Base-by-base conservation (phyloP, 2,888 invertebrate genomes). In the Gibbula magus region DNA sequence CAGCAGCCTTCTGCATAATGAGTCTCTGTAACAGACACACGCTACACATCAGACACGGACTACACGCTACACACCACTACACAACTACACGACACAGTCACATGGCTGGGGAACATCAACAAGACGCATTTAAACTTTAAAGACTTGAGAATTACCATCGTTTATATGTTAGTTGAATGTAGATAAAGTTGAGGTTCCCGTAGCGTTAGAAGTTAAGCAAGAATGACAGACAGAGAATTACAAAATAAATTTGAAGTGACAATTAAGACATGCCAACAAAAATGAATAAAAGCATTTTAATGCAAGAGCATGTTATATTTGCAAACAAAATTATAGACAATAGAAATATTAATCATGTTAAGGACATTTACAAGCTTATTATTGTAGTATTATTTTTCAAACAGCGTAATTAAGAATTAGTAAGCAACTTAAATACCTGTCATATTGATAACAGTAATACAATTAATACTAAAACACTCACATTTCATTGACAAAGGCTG, bases 1-100 rank as follows among this genome's bases (percentile, higher is more conserved):
- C 99, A 91, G 99, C 99, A 93, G 99, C 99, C 95, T 99, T 99
- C 95, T 99, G 98, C 96, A 99, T 98, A 95, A 99, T 95, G 95
- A 99, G 95, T 95, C 98, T 96, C 98, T 99, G 93, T 51, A 91
- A 87, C 77, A 77, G 25, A 54, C 52, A 32, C 52, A 52, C 25
- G n/a, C 54, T 20, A 13, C 45, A 35, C 45, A 13, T 45, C 74
- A 74, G 22, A 70, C 73, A 16, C 75, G 22, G 75, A n/a, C 22
- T 53, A 53, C 56, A 51, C 29, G 76, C 61, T 66, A 29, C 61
- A 25, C 61, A 29, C 29, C 5, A 25, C 29, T 25, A 25, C 18
- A 25, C 61, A n/a, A 29, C 61, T 29, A 61, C 61, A 25, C 45
- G 13, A 61, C 25, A 25, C 61, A 61, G 61, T 29, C 61, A 61